Conservation (phyloP, 2,888 invertebrate genomes). For the Drosophila ezoana region DNA sequence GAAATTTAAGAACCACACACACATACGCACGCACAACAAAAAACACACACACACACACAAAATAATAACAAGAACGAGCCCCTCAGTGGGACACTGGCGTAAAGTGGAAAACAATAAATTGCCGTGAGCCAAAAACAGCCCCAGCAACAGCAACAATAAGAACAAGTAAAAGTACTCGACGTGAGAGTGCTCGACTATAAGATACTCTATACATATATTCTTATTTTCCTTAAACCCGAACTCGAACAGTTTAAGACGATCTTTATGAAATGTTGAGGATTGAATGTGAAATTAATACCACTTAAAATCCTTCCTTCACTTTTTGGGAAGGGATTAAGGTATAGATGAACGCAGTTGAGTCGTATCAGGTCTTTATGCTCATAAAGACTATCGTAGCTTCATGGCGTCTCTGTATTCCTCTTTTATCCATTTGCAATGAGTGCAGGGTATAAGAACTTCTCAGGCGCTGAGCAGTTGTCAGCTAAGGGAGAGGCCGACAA, state of each 20-base stretch:
- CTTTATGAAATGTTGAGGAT: too few species aligned
- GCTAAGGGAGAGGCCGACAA: constrained; percentile 38
- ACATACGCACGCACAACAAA: constrained; percentile 15
- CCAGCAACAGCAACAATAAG: constrained; percentile 30
- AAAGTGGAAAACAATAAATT: constrained; percentile 81
- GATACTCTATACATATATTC: background rate
- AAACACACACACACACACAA: constrained; percentile 32
- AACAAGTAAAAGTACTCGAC: constrained; percentile 12
- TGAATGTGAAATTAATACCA: too few species aligned
- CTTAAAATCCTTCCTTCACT: too few species aligned
- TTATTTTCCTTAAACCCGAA: too few species aligned
- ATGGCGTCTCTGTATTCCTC: too few species aligned
- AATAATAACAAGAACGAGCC: constrained; percentile 52
- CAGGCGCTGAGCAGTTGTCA: constrained; percentile 12
- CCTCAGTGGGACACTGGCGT: constrained; percentile 56
- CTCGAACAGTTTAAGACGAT: too few species aligned
- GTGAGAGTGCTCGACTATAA: background rate
- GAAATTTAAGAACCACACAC: constrained; percentile 54
- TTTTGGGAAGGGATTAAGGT: too few species aligned
- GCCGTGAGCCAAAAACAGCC: constrained; percentile 53
- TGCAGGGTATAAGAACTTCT: constrained; percentile 14
- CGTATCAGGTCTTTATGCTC: too few species aligned
- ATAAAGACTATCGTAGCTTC: too few species aligned
- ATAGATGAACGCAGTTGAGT: too few species aligned
- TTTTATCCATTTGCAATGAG: background rate